Percentiles rank a stretch among this genome's conserved stretches.
Conservation (phyloP, 1,140 invertebrate genomes). For the Leptinotarsa defecta region DNA sequence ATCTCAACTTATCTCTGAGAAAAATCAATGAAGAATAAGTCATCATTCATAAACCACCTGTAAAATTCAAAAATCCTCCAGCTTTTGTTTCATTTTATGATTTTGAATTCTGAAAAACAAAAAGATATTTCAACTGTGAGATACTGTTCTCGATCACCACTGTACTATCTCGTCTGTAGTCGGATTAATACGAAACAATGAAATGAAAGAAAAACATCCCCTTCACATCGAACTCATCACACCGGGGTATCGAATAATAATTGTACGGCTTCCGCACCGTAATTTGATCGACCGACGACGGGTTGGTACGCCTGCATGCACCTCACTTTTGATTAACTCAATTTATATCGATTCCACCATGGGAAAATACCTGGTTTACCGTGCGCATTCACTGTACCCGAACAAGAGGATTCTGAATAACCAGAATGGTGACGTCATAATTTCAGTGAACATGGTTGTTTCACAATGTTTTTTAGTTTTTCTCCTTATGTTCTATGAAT, state of each 20-base stretch:
- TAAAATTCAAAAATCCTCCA: too few species aligned
- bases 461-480: too few species aligned
- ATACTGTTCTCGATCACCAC: too few species aligned
- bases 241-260: slow-evolving; percentile 24
- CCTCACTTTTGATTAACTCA: slow-evolving; percentile 37
- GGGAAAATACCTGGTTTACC: slow-evolving; percentile 9
- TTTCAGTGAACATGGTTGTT: not conserved
- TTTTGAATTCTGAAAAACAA: too few species aligned
- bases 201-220: slow-evolving; percentile 24
- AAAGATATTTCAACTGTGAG: too few species aligned
- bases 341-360: slow-evolving; percentile 33
- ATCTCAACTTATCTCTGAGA: too few species aligned
- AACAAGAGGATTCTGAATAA: not conserved
- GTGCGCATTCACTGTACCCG: not conserved
- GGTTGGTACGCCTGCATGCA: slow-evolving; percentile 23
- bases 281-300: slow-evolving; percentile 29
- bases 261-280: slow-evolving; percentile 32
- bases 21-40: too few species aligned
- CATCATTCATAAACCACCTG: too few species aligned
- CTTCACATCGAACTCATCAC: slow-evolving; percentile 19
- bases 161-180: not conserved
- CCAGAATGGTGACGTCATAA: not conserved
- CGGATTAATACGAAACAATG: slow-evolving; percentile 22
- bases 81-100: too few species aligned
- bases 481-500: too few species aligned